Base-by-base conservation (phyloP, 2,797 vertebrate species). In the Oreochromis mossambicus region DNA sequence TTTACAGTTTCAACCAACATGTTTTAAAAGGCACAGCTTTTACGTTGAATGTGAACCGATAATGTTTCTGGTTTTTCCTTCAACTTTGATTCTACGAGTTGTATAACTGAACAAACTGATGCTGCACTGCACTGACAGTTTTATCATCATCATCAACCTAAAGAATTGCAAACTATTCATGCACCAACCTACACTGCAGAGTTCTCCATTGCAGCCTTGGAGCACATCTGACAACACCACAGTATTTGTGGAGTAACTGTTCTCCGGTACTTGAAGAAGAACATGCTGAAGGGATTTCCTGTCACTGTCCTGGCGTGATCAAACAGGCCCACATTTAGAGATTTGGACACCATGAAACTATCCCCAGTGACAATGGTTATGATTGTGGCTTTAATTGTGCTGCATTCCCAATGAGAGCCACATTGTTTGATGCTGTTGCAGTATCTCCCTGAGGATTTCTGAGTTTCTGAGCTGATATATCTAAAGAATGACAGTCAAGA, bases 271-370 rank as follows among this genome's bases (percentile, higher is more conserved):
- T 0, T 24, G 24, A 55, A 26, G 54, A 55, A 55, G 13, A 8
- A 26, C 26, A 26, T 26, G 26, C 26, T 26, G 26, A 26, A 55
- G 24, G 0, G 54, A 5, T 55, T 26, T 29, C 54, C 54, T 55
- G 24, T 55, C 54, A 55, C 24, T 55, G 32, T 34, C 7, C 32
- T 34, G 32, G 32, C 32, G 7, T 14, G 52, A 55, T 55, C 52
- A 55, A 55, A 14, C 52, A 5, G 52, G 52, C 2, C 52, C 52
- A 55, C 52, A 26, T 55, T 55, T 55, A 55, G 52, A 55, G 52
- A 26, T 3, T 55, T 55, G 52, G 14, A 55, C 52, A 8, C 0
- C 52, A 26, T 0, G 52, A 55, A 55, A 55, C 52, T 55, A 8
- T 55, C 0, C 24, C 4, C 52, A 55, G 14, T 55, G 52, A 5